Percentiles rank a stretch among this genome's conserved stretches.
Evolutionary conservation across 2,113 vertebrate genomes (phyloP).

Genomic region (Tachuris rubrigastra): DNA sequence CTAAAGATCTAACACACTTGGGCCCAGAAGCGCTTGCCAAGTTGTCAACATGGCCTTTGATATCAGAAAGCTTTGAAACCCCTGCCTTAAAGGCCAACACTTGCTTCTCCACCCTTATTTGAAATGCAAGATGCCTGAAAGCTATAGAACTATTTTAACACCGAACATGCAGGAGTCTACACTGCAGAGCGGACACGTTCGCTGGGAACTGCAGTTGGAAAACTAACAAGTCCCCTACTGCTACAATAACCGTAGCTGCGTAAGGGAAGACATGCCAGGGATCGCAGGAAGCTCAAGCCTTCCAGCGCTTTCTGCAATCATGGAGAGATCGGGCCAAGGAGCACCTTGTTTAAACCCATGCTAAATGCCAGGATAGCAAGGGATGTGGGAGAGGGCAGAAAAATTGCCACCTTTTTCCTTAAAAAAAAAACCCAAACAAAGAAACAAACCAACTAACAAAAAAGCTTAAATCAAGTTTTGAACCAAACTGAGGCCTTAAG

Average conservation of each 20-base stretch:
- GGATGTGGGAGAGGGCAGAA: not conserved
- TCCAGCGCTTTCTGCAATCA: slow-evolving; percentile 53
- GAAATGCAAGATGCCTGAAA: slow-evolving; percentile 63
- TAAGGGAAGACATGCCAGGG: slow-evolving; percentile 64
- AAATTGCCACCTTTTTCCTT: not conserved
- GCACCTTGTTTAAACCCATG: not conserved
- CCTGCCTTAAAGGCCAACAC: slow-evolving; percentile 51
- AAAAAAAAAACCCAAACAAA: not conserved
- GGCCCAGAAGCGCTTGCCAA: slow-evolving; percentile 25
- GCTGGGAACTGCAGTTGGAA: slow-evolving; percentile 57
- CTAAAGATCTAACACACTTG: slow-evolving; percentile 14
- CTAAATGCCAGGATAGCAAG: not conserved
- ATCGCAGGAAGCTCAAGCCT: slow-evolving; percentile 56
- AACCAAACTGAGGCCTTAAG: not conserved
- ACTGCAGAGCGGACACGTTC: not conserved
- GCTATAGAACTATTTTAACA: slow-evolving; percentile 63
- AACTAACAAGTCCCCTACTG: slow-evolving; percentile 67
- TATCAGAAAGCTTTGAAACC: slow-evolving; percentile 47
- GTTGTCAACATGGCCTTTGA: slow-evolving; percentile 60
- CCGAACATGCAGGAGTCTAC: slow-evolving; percentile 38
- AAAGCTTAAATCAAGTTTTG: not conserved
- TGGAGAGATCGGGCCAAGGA: slow-evolving; percentile 1
- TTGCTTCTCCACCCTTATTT: slow-evolving; percentile 52
- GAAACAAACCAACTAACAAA: not conserved
- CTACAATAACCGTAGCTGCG: slow-evolving; percentile 53